phyloP scores from a whole-genome alignment of 2,797 vertebrate species.

The Malacoctenus gilli region DNA sequence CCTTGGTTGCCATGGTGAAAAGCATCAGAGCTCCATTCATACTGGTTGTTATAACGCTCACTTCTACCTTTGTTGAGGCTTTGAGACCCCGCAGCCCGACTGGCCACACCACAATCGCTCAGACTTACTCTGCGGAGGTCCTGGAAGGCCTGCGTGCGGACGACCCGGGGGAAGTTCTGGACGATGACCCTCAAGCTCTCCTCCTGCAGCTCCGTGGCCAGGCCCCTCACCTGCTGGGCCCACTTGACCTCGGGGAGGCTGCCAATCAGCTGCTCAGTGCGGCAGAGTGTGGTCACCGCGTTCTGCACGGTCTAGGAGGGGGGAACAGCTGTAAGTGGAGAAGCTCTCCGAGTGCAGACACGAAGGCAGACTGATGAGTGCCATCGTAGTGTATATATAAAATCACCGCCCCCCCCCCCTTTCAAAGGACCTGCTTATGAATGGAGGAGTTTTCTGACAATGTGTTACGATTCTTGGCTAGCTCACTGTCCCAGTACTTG shows the following conservation, averaged over 20 bases:
- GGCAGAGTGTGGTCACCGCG: conserved; percentile 86
- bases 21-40: too few relatives aligned
- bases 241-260: conserved; percentile 93
- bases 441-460: too few relatives aligned
- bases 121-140: conserved; percentile 84
- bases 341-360: conserved; percentile 16
- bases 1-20: too few relatives aligned
- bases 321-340: conserved; percentile 48
- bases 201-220: conserved; percentile 87
- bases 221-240: conserved; percentile 84
- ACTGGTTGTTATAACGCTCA: too few relatives aligned
- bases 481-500: too few relatives aligned
- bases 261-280: conserved; percentile 87
- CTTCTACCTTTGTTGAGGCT: too few relatives aligned
- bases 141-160: conserved; percentile 85
- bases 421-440: too few relatives aligned
- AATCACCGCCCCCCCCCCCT: too few relatives aligned
- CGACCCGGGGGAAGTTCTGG: conserved; percentile 82
- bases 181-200: conserved; percentile 86
- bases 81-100: too few relatives aligned
- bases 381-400: neutral
- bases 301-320: conserved; percentile 87
- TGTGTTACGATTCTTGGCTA: too few relatives aligned
- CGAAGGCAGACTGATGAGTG: conserved; percentile 22
- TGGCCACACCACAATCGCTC: neutral